Percentiles rank a stretch among this genome's conserved stretches.
These are phyloP conservation scores for Jacana jacana DNA, from an alignment of 2,113 vertebrate species.

Conservation along the genomic window DNA sequence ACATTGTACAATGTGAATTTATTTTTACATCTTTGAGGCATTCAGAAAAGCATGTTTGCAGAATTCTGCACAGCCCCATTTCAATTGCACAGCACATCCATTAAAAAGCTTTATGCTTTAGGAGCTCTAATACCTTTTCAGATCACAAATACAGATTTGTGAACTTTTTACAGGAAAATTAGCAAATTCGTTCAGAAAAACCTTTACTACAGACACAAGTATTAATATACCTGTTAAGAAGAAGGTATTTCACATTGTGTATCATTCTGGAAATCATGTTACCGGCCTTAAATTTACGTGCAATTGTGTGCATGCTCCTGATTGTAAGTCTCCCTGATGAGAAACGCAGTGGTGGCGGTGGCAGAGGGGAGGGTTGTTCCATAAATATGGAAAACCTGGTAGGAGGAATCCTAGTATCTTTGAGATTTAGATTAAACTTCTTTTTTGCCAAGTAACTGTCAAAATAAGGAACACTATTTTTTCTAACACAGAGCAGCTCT, in stretches of 20 bases:
- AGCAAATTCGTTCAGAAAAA: not conserved
- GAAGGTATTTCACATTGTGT: not conserved
- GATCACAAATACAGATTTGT: not conserved
- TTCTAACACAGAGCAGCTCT: not conserved
- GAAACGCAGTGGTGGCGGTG: not conserved
- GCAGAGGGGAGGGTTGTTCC: not conserved
- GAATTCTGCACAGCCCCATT: not conserved
- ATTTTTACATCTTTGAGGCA: not conserved
- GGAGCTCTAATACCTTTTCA: not conserved
- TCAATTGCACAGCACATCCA: not conserved
- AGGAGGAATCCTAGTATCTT: not conserved
- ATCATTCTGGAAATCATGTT: not conserved
- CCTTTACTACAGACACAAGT: not conserved
- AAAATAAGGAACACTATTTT: not conserved
- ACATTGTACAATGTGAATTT: fast-evolving
- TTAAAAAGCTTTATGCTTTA: not conserved
- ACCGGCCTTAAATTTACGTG: not conserved
- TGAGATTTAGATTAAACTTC: not conserved
- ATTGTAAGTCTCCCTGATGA: not conserved
- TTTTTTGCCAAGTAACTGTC: not conserved
- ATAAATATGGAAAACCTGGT: not conserved
- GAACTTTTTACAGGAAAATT: not conserved
- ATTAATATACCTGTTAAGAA: not conserved
- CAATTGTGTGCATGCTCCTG: not conserved
- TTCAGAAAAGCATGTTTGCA: not conserved